These are phyloP conservation scores for Pteronura brasiliensis DNA, from an alignment of 2,113 vertebrate genomes.

Conservation along the genomic window DNA sequence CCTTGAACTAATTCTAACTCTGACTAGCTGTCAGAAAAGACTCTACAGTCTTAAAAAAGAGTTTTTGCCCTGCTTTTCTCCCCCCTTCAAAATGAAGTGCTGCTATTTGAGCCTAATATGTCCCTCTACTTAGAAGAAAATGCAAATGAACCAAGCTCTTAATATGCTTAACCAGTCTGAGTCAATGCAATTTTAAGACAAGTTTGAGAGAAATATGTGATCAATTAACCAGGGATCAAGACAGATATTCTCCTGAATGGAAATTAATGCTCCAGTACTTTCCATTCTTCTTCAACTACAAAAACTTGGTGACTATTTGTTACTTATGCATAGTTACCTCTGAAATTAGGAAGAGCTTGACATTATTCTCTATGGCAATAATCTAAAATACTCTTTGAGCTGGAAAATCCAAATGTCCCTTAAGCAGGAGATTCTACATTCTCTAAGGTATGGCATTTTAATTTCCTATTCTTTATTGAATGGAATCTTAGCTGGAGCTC, in stretches of 20 bases:
- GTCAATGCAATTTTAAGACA: constrained; percentile 63
- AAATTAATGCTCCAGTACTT: constrained; percentile 73
- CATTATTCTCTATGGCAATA: constrained; percentile 55
- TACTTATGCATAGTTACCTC: constrained; percentile 69
- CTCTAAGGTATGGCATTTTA: constrained; percentile 56
- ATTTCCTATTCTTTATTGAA: constrained; percentile 67
- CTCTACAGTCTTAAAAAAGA: constrained; percentile 82
- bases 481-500: background rate
- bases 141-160: constrained; percentile 83
- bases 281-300: constrained; percentile 66
- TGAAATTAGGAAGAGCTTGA: constrained; percentile 45
- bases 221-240: constrained; percentile 81
- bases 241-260: constrained; percentile 72
- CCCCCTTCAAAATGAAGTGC: constrained; percentile 76
- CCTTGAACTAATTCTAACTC: constrained; percentile 92
- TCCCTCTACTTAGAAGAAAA: constrained; percentile 81
- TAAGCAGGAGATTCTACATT: constrained; percentile 70
- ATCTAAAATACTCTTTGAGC: constrained; percentile 76
- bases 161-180: constrained; percentile 77
- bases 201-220: constrained; percentile 72
- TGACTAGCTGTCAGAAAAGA: constrained; percentile 89
- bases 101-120: constrained; percentile 79
- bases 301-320: constrained; percentile 72
- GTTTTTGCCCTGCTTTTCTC: constrained; percentile 74
- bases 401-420: constrained; percentile 72